Evolutionary conservation across 2,797 vertebrate species (phyloP).

Genomic region (Phyllotis vaccarum): DNA sequence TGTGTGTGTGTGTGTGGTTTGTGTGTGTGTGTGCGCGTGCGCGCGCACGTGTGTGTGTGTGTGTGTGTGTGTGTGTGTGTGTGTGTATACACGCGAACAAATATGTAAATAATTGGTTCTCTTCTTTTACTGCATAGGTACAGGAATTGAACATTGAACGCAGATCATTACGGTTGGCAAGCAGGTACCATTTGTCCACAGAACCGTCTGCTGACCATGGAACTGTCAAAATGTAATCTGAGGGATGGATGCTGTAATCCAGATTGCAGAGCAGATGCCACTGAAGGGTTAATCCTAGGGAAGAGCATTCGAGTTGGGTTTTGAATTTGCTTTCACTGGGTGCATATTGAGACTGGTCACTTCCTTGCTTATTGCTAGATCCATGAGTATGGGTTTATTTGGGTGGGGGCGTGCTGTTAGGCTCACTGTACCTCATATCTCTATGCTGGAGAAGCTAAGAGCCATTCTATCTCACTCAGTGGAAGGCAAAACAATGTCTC

Average conservation of each 20-base stretch:
- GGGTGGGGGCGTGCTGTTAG: background rate
- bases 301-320: background rate
- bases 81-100: background rate
- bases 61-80: background rate
- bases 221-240: constrained; percentile 2
- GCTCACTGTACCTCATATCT: background rate
- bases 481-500: background rate
- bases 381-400: background rate
- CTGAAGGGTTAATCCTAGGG: background rate
- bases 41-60: background rate
- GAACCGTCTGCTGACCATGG: background rate
- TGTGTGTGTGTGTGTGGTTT: background rate
- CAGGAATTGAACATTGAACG: background rate
- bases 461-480: background rate
- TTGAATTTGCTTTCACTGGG: background rate
- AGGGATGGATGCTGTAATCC: background rate
- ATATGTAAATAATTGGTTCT: background rate
- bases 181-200: background rate
- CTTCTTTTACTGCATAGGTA: background rate
- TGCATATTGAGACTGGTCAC: background rate
- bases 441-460: background rate
- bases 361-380: background rate
- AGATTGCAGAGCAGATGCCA: background rate
- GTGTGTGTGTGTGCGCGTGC: too few species aligned
- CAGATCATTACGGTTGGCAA: background rate